These are phyloP conservation scores for Teleiodes luculella DNA, from an alignment of 2,888 invertebrate genomes.

Conservation along the genomic window DNA sequence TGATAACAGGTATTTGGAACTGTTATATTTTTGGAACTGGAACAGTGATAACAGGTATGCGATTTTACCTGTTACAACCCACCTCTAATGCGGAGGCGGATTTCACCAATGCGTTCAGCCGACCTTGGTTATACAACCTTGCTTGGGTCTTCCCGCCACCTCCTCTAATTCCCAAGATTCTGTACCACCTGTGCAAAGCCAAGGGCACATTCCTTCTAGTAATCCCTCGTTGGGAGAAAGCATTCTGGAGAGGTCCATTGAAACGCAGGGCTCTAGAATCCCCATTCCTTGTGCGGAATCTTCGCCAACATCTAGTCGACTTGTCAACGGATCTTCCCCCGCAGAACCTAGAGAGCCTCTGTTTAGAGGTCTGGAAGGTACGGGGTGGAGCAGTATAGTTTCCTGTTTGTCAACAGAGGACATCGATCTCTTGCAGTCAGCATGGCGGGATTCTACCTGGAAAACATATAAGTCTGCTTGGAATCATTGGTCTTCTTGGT, in stretches of 20 bases:
- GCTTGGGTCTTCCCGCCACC: slow-evolving; percentile 24
- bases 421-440: slow-evolving; percentile 1
- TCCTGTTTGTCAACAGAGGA: background rate
- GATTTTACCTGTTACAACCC: no score
- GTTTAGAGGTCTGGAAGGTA: slow-evolving; percentile 23
- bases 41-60: no score
- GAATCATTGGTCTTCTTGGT: slow-evolving; percentile 24
- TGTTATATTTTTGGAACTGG: no score
- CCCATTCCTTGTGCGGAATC: slow-evolving; percentile 16
- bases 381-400: slow-evolving; percentile 22
- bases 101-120: slow-evolving; percentile 21
- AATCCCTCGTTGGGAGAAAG: slow-evolving; percentile 14
- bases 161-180: slow-evolving; percentile 18
- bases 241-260: slow-evolving; percentile 18
- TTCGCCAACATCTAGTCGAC: slow-evolving; percentile 17
- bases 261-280: slow-evolving; percentile 17
- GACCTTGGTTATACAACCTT: slow-evolving; percentile 14
- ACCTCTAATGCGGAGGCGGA: background rate
- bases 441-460: slow-evolving; percentile 12
- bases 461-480: slow-evolving; percentile 14
- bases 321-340: slow-evolving; percentile 18
- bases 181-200: slow-evolving; percentile 19
- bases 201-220: slow-evolving; percentile 16
- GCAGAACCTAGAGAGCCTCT: slow-evolving; percentile 12
- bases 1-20: no score